These are phyloP conservation scores for Mimas tiliae DNA, from an alignment of 2,888 invertebrate genomes.

Conservation along the genomic window DNA sequence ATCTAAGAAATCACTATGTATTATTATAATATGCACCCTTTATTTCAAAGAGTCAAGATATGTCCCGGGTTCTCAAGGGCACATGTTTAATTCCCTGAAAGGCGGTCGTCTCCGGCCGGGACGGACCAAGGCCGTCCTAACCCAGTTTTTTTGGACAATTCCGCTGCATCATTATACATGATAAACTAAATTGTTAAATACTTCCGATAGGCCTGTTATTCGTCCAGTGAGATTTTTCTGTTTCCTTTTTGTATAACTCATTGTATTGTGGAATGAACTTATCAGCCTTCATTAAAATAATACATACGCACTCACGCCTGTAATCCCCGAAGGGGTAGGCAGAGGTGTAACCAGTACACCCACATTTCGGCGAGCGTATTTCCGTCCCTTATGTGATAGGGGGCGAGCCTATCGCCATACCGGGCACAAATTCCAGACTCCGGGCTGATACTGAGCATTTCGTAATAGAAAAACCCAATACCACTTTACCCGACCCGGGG, in stretches of 20 bases:
- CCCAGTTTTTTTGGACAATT: slow-evolving; percentile 17
- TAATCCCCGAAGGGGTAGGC: no score
- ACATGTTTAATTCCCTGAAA: slow-evolving; percentile 11
- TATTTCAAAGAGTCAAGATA: neutral
- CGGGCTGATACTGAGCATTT: no score
- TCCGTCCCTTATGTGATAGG: no score
- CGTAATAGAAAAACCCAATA: no score
- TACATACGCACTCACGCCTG: no score
- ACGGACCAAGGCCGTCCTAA: slow-evolving; percentile 12
- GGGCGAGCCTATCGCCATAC: no score
- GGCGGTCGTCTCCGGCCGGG: neutral
- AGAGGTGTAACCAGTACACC: no score
- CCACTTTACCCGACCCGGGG: no score
- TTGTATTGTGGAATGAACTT: neutral
- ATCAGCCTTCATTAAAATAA: neutral
- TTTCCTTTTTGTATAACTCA: neutral
- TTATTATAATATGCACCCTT: neutral
- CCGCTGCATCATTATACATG: slow-evolving; percentile 20
- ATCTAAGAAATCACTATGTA: no score
- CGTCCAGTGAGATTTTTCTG: neutral
- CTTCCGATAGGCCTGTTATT: slow-evolving; percentile 7
- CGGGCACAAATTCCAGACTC: no score
- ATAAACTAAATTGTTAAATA: slow-evolving; percentile 15
- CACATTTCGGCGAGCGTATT: no score
- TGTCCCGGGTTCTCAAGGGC: neutral